These are phyloP conservation scores for Formica aserva DNA, from an alignment of 2,888 invertebrate genomes.

Conservation along the genomic window DNA sequence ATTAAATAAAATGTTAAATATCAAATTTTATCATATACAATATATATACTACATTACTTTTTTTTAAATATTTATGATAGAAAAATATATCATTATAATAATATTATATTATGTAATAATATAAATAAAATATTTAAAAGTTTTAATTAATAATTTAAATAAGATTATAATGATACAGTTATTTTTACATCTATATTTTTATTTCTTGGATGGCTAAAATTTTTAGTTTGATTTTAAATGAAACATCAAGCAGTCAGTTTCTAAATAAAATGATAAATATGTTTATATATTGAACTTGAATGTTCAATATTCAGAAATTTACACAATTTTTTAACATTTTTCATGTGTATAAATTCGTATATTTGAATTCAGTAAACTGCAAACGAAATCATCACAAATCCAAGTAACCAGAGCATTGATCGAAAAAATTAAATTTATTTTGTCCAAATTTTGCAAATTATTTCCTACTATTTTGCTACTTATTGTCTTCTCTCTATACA, in stretches of 20 bases:
- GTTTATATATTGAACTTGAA: not conserved
- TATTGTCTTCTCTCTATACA: not conserved
- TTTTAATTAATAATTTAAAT: not conserved
- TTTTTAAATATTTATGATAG: not conserved
- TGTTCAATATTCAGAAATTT: not conserved
- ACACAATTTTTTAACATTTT: not conserved
- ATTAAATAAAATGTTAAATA: not conserved
- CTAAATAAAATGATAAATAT: not conserved
- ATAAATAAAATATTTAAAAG: not conserved
- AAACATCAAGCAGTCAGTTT: constrained; percentile 1
- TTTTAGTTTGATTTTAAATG: not conserved
- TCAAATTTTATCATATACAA: not conserved
- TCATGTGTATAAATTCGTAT: not conserved
- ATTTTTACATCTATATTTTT: not conserved
- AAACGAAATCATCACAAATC: not conserved
- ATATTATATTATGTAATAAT: not conserved
- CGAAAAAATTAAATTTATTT: not conserved
- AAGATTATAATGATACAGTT: not conserved
- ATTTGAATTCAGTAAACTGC: not conserved
- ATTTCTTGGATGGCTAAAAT: not conserved
- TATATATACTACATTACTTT: not conserved
- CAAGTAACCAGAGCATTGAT: not conserved
- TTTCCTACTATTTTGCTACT: not conserved
- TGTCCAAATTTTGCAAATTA: not conserved
- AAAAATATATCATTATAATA: not conserved